Evolutionary conservation across 2,888 invertebrate species (phyloP).

Genomic region (Emmelina monodactyla): DNA sequence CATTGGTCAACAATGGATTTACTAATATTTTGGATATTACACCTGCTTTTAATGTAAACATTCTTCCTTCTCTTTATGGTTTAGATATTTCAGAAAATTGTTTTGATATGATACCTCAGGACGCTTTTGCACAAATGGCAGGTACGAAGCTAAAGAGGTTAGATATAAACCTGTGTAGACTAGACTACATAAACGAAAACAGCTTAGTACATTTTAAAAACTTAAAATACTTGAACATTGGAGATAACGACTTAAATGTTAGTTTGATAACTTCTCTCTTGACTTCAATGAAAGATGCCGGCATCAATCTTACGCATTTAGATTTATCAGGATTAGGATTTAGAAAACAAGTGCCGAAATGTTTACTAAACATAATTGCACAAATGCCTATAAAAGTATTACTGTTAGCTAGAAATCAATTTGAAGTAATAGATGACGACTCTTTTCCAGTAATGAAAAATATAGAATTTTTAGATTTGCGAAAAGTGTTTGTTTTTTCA

Average conservation of each 20-base stretch:
- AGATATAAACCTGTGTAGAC: constrained; percentile 57
- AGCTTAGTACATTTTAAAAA: constrained; percentile 51
- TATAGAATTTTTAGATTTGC: constrained; percentile 62
- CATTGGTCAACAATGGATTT: constrained; percentile 65
- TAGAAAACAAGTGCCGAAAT: constrained; percentile 49
- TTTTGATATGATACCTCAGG: constrained; percentile 42
- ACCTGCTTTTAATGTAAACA: constrained; percentile 37
- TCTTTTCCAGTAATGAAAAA: constrained; percentile 64
- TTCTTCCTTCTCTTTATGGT: constrained; percentile 48
- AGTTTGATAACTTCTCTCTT: constrained; percentile 47
- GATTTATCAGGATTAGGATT: constrained; percentile 64
- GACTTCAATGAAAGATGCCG: constrained; percentile 26
- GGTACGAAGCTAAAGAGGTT: constrained; percentile 47
- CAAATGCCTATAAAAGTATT: constrained; percentile 53
- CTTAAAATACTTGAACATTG: constrained; percentile 50
- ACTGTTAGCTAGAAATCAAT: constrained; percentile 60
- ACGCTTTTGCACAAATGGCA: constrained; percentile 51
- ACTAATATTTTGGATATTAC: constrained; percentile 43
- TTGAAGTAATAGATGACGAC: constrained; percentile 56
- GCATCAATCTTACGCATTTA: constrained; percentile 48
- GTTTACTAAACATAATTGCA: constrained; percentile 54
- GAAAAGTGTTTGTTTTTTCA: constrained; percentile 50
- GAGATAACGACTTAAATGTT: constrained; percentile 60
- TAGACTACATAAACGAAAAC: constrained; percentile 58
- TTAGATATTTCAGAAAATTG: constrained; percentile 63